A percentile compares a stretch with the other conserved stretches of the same genome.
Conservation (phyloP, 2,113 vertebrate species). For the Hippocampus barbouri region DNA sequence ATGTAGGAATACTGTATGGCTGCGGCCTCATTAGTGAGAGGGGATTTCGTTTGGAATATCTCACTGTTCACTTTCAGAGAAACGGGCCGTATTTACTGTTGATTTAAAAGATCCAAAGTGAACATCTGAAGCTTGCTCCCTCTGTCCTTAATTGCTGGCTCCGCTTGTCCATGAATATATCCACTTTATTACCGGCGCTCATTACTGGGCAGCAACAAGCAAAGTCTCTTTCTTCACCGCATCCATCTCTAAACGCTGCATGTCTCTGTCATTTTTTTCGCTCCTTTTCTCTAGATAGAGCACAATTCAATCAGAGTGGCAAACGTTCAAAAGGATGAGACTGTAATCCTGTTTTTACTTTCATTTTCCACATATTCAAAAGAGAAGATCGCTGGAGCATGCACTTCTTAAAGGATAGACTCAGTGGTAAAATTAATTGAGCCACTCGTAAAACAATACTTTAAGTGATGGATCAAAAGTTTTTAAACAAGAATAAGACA, state of each 20-base stretch:
- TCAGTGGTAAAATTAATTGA: constrained; percentile 54
- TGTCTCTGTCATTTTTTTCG: constrained; percentile 65
- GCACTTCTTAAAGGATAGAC: constrained; percentile 56
- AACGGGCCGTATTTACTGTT: constrained; percentile 69
- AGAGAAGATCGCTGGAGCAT: constrained; percentile 53
- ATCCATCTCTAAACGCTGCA: constrained; percentile 1
- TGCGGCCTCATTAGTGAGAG: constrained; percentile 74
- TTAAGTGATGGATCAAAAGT: constrained; percentile 51
- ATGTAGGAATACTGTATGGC: constrained; percentile 61
- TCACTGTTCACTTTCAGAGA: constrained; percentile 67
- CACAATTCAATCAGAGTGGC: constrained; percentile 50
- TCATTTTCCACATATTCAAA: constrained; percentile 69
- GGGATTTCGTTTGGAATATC: constrained; percentile 72
- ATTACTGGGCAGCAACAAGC: constrained; percentile 55
- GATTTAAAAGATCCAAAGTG: constrained; percentile 77
- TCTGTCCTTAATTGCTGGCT: constrained; percentile 76
- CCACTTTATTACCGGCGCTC: constrained; percentile 68
- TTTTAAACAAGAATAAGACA: constrained; percentile 59
- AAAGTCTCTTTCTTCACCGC: constrained; percentile 29
- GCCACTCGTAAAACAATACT: constrained; percentile 56
- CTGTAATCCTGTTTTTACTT: constrained; percentile 74
- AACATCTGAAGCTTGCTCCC: constrained; percentile 69
- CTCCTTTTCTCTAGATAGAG: neutral
- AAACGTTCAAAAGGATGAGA: constrained; percentile 73
- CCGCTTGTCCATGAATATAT: constrained; percentile 75